Conservation (phyloP, 2,113 vertebrate genomes). For the Eleginops maclovinus region DNA sequence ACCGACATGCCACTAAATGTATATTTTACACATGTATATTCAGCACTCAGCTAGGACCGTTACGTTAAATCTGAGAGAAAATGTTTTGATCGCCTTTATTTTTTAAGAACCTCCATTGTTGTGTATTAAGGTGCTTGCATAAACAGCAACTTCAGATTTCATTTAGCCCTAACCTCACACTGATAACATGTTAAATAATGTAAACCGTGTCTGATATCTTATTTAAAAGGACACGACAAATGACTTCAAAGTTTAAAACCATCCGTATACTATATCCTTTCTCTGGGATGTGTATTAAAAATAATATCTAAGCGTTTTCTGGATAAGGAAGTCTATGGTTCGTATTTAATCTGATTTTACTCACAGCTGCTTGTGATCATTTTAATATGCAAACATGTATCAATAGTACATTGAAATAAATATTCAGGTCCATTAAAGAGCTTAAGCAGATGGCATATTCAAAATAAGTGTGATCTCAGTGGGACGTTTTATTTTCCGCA, state of each 20-base stretch:
- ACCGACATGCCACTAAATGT: background rate
- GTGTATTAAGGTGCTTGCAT: background rate
- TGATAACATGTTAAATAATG: background rate
- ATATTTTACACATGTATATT: background rate
- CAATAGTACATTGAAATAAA: background rate
- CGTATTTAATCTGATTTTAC: background rate
- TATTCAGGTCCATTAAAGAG: background rate
- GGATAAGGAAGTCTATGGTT: background rate
- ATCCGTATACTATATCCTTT: background rate
- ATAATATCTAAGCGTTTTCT: background rate
- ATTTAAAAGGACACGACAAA: background rate
- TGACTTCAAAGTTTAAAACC: background rate
- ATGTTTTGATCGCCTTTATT: background rate
- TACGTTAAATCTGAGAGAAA: background rate
- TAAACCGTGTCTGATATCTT: background rate
- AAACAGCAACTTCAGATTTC: background rate
- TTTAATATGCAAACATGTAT: background rate
- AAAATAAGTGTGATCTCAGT: background rate
- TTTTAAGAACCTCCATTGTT: too few relatives aligned
- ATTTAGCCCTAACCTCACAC: background rate
- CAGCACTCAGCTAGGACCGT: rapidly evolving
- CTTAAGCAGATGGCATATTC: slow-evolving; percentile 23
- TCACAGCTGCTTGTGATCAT: background rate
- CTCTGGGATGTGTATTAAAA: background rate
- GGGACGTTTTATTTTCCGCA: slow-evolving; percentile 10